phyloP scores from a whole-genome alignment of 2,797 vertebrate species.

The Acropternis orthonyx region DNA sequence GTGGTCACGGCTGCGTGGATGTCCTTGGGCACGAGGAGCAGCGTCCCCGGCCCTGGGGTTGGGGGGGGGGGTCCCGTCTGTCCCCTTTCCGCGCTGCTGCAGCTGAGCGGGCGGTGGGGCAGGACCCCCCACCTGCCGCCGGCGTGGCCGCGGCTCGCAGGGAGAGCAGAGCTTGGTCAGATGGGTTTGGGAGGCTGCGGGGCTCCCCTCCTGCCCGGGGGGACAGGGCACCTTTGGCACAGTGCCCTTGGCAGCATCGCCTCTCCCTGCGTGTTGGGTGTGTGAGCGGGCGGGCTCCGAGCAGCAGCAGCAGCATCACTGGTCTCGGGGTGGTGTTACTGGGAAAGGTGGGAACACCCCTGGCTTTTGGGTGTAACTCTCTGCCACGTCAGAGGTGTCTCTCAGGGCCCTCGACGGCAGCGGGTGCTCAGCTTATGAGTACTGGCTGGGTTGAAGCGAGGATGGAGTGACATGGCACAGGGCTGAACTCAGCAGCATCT shows the following conservation, averaged over 20 bases:
- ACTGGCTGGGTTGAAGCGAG: rapidly evolving
- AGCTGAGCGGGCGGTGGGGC: rapidly evolving
- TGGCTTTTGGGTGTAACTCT: rapidly evolving
- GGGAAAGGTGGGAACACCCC: background rate
- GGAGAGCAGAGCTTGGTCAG: rapidly evolving
- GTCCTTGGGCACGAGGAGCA: slow-evolving; percentile 18
- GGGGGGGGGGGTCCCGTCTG: background rate
- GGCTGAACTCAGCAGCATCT: background rate
- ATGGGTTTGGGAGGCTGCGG: rapidly evolving
- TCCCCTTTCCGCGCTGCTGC: background rate
- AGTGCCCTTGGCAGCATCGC: rapidly evolving
- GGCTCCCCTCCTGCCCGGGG: background rate
- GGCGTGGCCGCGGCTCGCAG: rapidly evolving
- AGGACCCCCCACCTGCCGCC: rapidly evolving
- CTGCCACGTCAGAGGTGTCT: rapidly evolving
- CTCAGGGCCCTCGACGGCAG: background rate
- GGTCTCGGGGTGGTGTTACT: rapidly evolving
- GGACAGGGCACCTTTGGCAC: background rate
- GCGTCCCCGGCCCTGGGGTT: rapidly evolving
- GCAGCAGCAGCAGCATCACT: rapidly evolving
- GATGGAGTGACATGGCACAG: rapidly evolving
- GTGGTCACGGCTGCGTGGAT: background rate
- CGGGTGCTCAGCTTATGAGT: rapidly evolving
- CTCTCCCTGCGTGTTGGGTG: rapidly evolving
- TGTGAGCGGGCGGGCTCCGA: background rate